These are phyloP conservation scores for Hycleus cichorii DNA, from an alignment of 1,140 invertebrate genomes.

Conservation along the genomic window DNA sequence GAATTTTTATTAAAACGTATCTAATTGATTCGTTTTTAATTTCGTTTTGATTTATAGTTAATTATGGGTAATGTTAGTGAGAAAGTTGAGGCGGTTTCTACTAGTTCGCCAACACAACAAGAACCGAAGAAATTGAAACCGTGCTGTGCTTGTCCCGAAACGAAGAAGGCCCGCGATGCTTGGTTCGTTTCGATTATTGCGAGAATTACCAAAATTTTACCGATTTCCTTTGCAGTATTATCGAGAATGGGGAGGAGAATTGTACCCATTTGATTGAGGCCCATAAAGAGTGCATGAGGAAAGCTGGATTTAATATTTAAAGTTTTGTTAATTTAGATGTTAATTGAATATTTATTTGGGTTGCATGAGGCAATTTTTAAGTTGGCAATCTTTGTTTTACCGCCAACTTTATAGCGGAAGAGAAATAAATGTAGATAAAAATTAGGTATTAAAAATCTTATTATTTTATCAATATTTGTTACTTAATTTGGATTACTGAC, in stretches of 20 bases:
- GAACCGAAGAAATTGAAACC: conserved; percentile 76
- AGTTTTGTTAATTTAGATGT: background rate
- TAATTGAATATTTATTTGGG: too few relatives aligned
- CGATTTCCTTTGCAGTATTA: conserved; percentile 59
- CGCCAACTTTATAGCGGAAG: too few relatives aligned
- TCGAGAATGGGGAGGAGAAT: conserved; percentile 88
- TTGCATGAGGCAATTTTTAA: too few relatives aligned
- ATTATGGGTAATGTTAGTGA: conserved; percentile 30
- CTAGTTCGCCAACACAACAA: conserved; percentile 20
- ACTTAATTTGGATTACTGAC: too few relatives aligned
- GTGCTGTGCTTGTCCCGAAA: conserved; percentile 97
- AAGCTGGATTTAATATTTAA: conserved; percentile 92
- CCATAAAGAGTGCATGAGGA: conserved; percentile 93
- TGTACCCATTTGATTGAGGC: conserved; percentile 88
- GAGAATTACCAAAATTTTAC: background rate
- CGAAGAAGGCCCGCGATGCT: conserved; percentile 80
- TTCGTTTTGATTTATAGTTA: background rate
- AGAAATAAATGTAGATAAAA: too few relatives aligned
- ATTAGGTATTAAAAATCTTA: too few relatives aligned
- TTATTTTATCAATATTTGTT: too few relatives aligned
- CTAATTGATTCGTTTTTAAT: background rate
- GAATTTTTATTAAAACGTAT: too few relatives aligned
- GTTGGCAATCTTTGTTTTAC: too few relatives aligned
- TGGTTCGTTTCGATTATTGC: conserved; percentile 55
- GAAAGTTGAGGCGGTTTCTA: conserved; percentile 37